Conservation (phyloP, 2,888 invertebrate species). For the Thalpophila matura region DNA sequence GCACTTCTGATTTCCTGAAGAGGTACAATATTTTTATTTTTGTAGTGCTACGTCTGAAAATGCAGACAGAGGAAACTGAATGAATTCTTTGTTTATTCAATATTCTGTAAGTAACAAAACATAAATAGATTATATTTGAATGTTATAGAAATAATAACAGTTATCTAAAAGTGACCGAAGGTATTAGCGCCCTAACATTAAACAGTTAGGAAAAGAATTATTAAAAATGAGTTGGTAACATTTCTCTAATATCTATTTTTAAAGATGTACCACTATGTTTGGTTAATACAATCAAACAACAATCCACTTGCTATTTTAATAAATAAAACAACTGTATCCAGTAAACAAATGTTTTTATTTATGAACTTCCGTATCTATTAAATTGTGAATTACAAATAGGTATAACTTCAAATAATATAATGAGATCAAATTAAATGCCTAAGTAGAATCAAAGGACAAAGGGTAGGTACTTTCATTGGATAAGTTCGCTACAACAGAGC, state of each 20-base stretch:
- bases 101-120: not conserved
- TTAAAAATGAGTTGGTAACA: too few species aligned
- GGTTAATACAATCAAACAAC: not conserved
- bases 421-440: constrained; percentile 40
- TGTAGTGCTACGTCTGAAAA: constrained; percentile 4
- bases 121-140: too few species aligned
- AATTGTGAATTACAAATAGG: constrained; percentile 33
- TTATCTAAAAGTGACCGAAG: too few species aligned
- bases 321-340: constrained; percentile 5
- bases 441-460: constrained; percentile 52
- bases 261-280: not conserved
- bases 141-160: too few species aligned
- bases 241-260: too few species aligned
- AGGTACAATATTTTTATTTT: constrained; percentile 20
- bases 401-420: constrained; percentile 30
- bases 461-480: constrained; percentile 35
- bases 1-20: constrained; percentile 54
- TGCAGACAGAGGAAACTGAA: not conserved
- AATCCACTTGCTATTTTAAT: too few species aligned
- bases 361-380: too few species aligned
- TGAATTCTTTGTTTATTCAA: not conserved
- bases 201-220: too few species aligned
- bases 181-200: too few species aligned
- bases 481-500: constrained; percentile 30
- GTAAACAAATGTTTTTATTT: too few species aligned